These are phyloP conservation scores for Pteropus alecto DNA, from an alignment of 2,113 vertebrate genomes.

Conservation along the genomic window DNA sequence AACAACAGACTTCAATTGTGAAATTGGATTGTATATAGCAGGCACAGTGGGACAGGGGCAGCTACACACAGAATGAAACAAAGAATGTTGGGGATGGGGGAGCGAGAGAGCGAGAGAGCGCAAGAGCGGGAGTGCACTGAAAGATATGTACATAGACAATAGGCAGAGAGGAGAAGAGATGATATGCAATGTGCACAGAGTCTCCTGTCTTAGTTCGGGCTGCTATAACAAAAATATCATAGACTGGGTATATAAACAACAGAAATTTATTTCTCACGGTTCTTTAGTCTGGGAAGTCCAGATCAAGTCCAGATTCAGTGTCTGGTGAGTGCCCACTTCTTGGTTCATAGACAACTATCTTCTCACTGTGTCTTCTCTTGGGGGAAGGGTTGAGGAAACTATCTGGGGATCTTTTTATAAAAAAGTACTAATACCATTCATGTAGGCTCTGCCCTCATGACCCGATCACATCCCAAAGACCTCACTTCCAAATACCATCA, in stretches of 20 bases:
- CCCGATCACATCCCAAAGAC: neutral
- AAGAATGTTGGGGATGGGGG: neutral
- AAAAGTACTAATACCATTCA: neutral
- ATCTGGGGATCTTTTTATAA: neutral
- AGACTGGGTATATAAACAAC: neutral
- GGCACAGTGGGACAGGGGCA: no score
- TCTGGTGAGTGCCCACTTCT: neutral
- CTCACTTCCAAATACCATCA: neutral
- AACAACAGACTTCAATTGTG: neutral
- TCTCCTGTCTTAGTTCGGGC: neutral
- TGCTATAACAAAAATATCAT: neutral
- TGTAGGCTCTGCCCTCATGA: neutral
- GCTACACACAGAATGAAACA: neutral
- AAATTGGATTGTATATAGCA: neutral
- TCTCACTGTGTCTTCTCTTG: neutral
- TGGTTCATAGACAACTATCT: neutral
- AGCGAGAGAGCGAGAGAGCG: neutral
- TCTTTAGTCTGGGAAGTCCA: neutral
- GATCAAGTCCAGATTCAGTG: neutral
- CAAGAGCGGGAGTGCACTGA: rapidly evolving
- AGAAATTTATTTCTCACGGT: neutral
- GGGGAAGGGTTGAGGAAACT: neutral
- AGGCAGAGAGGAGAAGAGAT: neutral
- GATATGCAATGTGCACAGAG: rapidly evolving
- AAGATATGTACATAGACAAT: rapidly evolving